phyloP scores from a whole-genome alignment of 2,113 vertebrate genomes.

The Struthidea cinerea region DNA sequence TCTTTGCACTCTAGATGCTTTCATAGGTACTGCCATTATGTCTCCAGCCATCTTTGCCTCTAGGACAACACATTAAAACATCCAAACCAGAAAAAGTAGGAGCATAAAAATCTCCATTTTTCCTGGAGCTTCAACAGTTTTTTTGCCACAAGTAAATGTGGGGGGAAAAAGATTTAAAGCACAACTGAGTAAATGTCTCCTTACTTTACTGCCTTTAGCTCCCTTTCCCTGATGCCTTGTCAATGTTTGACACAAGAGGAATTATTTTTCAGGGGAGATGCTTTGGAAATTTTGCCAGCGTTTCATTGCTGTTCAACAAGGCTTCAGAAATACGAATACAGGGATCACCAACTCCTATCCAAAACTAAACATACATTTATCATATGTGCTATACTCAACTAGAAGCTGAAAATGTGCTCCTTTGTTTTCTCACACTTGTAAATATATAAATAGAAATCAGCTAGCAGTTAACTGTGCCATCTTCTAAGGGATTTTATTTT shows the following conservation, averaged over 20 bases:
- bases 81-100: neutral
- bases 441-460: constrained; percentile 8
- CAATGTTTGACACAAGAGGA: neutral
- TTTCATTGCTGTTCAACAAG: neutral
- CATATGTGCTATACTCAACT: neutral
- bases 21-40: neutral
- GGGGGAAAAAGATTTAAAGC: neutral
- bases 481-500: neutral
- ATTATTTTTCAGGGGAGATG: neutral
- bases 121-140: neutral
- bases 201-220: neutral
- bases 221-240: neutral
- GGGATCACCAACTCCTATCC: neutral
- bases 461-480: neutral
- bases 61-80: neutral
- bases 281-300: neutral
- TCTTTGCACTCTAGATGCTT: neutral
- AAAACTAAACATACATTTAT: neutral
- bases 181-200: neutral
- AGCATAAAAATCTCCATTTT: neutral
- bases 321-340: neutral
- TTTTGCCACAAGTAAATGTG: neutral
- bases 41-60: neutral
- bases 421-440: constrained; percentile 31
- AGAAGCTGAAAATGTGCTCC: constrained; percentile 14